These are phyloP conservation scores for Alces alces DNA, from an alignment of 2,113 vertebrate genomes.

Conservation along the genomic window DNA sequence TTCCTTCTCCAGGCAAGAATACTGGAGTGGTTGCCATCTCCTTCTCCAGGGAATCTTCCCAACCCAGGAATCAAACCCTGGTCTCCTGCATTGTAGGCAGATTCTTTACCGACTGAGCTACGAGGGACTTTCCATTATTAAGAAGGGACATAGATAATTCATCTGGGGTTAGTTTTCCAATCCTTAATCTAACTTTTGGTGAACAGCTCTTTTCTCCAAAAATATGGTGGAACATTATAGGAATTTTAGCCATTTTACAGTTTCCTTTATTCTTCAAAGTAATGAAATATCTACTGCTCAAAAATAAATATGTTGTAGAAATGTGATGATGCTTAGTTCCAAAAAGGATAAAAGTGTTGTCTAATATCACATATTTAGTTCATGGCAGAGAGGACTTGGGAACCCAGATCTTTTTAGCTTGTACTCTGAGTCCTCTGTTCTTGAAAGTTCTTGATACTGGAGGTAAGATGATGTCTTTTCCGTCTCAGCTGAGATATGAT, in stretches of 20 bases:
- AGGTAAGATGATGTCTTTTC: not conserved
- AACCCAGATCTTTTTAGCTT: not conserved
- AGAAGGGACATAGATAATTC: not conserved
- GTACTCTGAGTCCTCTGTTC: not conserved
- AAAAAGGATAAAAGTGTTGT: not conserved
- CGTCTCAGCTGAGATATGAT: not conserved
- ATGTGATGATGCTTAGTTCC: not conserved
- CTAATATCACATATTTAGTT: not conserved
- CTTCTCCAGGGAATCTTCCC: not conserved
- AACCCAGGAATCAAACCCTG: not conserved
- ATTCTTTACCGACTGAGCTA: not conserved
- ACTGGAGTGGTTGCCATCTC: not conserved
- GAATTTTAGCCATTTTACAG: not conserved
- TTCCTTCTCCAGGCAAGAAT: not conserved
- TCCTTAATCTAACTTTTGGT: not conserved
- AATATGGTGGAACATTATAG: not conserved
- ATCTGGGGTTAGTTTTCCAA: not conserved
- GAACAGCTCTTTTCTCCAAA: not conserved
- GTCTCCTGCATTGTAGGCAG: not conserved
- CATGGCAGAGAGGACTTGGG: not conserved
- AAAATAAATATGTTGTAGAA: not conserved
- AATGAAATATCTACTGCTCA: not conserved
- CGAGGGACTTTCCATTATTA: not conserved
- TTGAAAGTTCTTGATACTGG: not conserved
- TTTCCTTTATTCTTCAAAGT: conserved; percentile 6